phyloP scores from a whole-genome alignment of 2,113 vertebrate species.

The Sapajus apella region DNA sequence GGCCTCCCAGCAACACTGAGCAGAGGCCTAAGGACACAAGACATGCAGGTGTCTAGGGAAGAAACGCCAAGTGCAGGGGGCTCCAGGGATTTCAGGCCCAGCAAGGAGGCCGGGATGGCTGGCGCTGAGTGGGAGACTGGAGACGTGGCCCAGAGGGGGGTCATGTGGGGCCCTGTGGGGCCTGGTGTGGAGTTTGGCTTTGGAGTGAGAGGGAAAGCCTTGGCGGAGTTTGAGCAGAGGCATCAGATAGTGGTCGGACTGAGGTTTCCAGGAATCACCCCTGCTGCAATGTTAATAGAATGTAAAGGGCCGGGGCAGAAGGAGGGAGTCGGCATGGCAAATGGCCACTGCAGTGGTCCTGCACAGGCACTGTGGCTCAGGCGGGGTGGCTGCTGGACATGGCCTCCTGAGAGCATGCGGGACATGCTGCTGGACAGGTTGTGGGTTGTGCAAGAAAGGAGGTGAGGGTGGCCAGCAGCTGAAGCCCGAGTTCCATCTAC shows the following conservation, averaged over 20 bases:
- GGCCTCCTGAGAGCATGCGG: rapidly evolving
- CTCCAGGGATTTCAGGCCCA: no score
- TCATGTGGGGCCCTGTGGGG: neutral
- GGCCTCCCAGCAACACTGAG: neutral
- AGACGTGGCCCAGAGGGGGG: neutral
- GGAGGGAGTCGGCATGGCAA: neutral
- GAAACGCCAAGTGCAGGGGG: neutral
- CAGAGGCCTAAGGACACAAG: neutral
- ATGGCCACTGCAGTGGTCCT: neutral
- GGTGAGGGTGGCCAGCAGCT: neutral
- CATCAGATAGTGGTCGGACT: no score
- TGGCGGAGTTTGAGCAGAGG: neutral
- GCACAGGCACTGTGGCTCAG: neutral
- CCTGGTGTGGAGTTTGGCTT: neutral
- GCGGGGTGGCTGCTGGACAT: rapidly evolving
- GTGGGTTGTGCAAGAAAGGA: neutral
- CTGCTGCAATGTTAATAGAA: no score
- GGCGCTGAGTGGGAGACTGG: neutral
- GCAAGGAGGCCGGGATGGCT: neutral
- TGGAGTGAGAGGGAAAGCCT: neutral
- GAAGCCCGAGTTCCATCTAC: neutral
- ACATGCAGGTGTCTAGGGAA: rapidly evolving
- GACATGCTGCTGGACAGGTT: neutral
- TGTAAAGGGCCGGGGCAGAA: neutral
- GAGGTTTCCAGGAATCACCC: neutral